Base-by-base conservation (phyloP, 1,140 invertebrate genomes). In the Pygmarrhopalites habei region DNA sequence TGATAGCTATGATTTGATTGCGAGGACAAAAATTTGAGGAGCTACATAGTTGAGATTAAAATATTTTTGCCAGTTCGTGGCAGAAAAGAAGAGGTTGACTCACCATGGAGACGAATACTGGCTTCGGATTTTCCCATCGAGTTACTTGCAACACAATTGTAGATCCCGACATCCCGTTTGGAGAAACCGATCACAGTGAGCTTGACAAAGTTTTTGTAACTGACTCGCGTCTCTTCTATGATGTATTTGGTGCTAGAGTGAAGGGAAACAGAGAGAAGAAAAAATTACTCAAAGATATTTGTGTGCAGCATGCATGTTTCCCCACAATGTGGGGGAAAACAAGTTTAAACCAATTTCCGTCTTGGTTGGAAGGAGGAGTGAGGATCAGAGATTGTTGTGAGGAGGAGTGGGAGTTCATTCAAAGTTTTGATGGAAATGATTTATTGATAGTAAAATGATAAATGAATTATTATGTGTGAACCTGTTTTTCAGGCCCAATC, bases 131-230 rank as follows among this genome's bases (percentile, higher is more conserved):
- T 86, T 56, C 91, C 91, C 39, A 95, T 78, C 15, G 87, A 89
- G 76, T 94, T 95, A 62, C 89, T 91, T 58, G 90, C 90, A 57
- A 93, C 86, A 74, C 92, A 94, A 74, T 87, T 89, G 80, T 94
- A 95, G 41, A 87, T 87, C 21, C 91, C 90, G 70, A 89, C 86
- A 76, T 95, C 92, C 23, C 82, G 79, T 64, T 82, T 77, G 3
- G 83, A 82, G 75, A 94, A 90, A 72, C 83, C 82, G 69, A 84
- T 81, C 71, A 95, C 91, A 47, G 85, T 80, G 60, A 95, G 79
- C 80, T 83, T 83, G 85, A 94, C 91, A 66, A 84, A 83, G 43
- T 90, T 86, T 72, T 87, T 90, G 78, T 92, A 91, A 25, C 83
- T 84, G 23, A 82, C 81, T 56, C 83, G 83, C 69, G 87, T 85